Evolutionary conservation across 1,140 invertebrate genomes (phyloP).

Genomic region (Pogonomyrmex californicus): DNA sequence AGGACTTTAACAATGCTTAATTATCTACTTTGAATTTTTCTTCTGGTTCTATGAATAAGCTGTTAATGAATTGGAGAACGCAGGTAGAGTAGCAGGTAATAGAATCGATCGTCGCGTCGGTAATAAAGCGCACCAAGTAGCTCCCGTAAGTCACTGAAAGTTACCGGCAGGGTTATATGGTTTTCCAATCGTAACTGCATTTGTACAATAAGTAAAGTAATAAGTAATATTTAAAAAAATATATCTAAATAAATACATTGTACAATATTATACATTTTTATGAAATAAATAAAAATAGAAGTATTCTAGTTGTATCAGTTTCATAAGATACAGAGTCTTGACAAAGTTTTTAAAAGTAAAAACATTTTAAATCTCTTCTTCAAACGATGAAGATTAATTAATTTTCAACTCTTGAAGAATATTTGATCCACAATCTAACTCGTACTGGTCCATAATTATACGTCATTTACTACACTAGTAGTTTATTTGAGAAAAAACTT

Average conservation of each 20-base stretch:
- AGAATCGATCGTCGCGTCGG: constrained; percentile 82
- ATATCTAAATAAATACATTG: not conserved
- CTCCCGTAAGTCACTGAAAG: constrained; percentile 67
- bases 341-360: not conserved
- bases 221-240: not conserved
- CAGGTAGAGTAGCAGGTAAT: constrained; percentile 35
- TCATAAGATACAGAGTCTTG: not conserved
- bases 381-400: not conserved
- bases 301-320: not conserved
- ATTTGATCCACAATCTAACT: not conserved
- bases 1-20: not conserved
- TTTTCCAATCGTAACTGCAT: constrained; percentile 35
- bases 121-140: constrained; percentile 81
- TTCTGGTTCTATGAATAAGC: not conserved
- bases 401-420: not conserved
- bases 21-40: not conserved
- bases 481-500: not conserved
- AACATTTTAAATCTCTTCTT: not conserved
- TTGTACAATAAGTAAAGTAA: not conserved
- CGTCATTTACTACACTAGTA: not conserved
- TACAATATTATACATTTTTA: not conserved
- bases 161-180: constrained; percentile 80
- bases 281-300: not conserved
- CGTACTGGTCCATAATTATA: not conserved
- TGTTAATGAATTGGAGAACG: constrained; percentile 32